Percentiles rank a stretch among this genome's conserved stretches.
Evolutionary conservation across 2,797 vertebrate species (phyloP).

Genomic region (Poecilia velifera): DNA sequence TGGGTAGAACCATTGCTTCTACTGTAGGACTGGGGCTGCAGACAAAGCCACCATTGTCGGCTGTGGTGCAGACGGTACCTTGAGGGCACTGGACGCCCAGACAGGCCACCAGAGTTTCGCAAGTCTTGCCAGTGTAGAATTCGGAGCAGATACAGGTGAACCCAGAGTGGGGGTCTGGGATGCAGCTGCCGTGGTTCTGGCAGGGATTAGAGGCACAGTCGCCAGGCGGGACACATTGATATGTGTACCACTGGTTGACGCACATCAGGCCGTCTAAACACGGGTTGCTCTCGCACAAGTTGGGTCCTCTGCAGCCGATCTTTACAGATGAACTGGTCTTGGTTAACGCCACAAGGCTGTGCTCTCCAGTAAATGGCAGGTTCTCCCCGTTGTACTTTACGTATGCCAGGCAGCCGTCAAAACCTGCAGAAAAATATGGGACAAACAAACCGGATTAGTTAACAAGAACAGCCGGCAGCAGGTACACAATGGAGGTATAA

Average conservation of each 20-base stretch:
- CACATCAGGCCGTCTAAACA: constrained; percentile 94
- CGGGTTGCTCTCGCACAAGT: constrained; percentile 91
- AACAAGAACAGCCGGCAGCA: constrained; percentile 39
- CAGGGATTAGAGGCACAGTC: constrained; percentile 92
- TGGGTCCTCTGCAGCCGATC: constrained; percentile 92
- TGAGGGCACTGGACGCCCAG: constrained; percentile 87
- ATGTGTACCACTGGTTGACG: constrained; percentile 93
- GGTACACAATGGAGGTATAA: constrained; percentile 21
- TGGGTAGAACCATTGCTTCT: constrained; percentile 86
- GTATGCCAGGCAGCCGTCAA: constrained; percentile 91
- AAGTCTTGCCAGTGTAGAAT: constrained; percentile 85
- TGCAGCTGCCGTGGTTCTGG: constrained; percentile 92
- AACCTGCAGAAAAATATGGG: constrained; percentile 80
- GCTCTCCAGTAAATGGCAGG: constrained; percentile 90
- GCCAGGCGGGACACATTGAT: constrained; percentile 90
- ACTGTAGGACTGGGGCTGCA: constrained; percentile 79
- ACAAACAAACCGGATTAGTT: constrained; percentile 37
- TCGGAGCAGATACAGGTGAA: constrained; percentile 92
- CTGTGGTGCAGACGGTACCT: constrained; percentile 84
- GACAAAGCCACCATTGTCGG: constrained; percentile 80
- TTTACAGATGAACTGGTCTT: constrained; percentile 87
- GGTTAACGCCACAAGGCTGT: constrained; percentile 85
- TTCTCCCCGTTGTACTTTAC: constrained; percentile 89
- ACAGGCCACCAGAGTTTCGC: constrained; percentile 90
- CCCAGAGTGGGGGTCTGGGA: constrained; percentile 78